These are phyloP conservation scores for Thunnus thynnus DNA, from an alignment of 2,113 vertebrate species.

Conservation along the genomic window DNA sequence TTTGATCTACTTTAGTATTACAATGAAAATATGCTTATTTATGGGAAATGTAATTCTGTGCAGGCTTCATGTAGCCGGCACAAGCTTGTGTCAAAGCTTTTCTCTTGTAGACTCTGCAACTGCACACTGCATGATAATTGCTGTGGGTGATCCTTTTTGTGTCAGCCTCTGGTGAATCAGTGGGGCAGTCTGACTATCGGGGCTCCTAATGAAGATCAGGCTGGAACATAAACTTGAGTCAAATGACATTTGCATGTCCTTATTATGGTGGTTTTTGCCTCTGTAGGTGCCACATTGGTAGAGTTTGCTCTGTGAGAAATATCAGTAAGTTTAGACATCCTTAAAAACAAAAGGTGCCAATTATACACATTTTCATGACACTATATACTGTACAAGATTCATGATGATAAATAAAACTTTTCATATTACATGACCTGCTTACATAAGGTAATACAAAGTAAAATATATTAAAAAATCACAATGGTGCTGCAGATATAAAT, in stretches of 20 bases:
- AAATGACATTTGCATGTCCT: slow-evolving; percentile 19
- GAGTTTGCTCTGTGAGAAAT: not conserved
- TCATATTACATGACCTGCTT: not conserved
- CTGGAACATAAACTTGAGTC: slow-evolving; percentile 17
- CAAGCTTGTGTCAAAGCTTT: not conserved
- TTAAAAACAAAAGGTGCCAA: not conserved
- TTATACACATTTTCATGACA: not conserved
- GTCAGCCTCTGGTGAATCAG: slow-evolving; percentile 14
- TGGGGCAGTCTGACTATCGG: not conserved
- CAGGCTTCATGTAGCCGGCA: not conserved
- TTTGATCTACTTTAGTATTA: not conserved
- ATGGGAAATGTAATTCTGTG: not conserved
- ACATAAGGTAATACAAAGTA: not conserved
- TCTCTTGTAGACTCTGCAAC: not conserved
- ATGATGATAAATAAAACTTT: not conserved
- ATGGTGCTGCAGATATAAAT: not conserved
- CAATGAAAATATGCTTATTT: not conserved
- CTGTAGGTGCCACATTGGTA: not conserved
- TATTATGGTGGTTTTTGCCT: slow-evolving; percentile 5
- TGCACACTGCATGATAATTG: too few species aligned
- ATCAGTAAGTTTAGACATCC: not conserved
- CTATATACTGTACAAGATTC: not conserved
- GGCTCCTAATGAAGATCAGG: slow-evolving; percentile 15
- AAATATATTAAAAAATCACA: not conserved
- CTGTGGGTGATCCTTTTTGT: not conserved